Evolutionary conservation across 2,113 vertebrate species (phyloP).

Genomic region (Macroglossus sobrinus): DNA sequence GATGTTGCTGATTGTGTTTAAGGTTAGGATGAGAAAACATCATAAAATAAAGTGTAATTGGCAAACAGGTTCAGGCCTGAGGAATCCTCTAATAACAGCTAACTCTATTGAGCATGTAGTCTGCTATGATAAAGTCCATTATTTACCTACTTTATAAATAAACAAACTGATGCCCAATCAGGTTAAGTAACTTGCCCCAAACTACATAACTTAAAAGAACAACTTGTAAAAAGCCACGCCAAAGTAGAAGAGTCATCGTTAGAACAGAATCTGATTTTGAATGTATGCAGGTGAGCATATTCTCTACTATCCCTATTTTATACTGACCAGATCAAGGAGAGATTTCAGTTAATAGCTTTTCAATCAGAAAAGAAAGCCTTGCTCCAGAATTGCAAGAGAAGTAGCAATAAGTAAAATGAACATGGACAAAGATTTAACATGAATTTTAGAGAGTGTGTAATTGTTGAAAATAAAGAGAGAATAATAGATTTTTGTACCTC

Average conservation of each 20-base stretch:
- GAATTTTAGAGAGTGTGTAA: neutral
- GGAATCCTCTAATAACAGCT: neutral
- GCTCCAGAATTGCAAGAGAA: neutral
- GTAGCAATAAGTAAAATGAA: neutral
- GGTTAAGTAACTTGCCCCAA: neutral
- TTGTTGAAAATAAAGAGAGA: neutral
- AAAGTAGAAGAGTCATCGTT: neutral
- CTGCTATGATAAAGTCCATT: neutral
- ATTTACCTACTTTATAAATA: neutral
- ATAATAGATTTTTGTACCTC: slow-evolving; percentile 29
- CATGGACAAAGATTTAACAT: neutral
- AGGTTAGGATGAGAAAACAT: neutral
- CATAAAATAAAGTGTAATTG: neutral
- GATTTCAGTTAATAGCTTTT: neutral
- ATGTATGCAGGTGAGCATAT: accelerated
- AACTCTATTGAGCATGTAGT: neutral
- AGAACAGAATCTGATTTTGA: neutral
- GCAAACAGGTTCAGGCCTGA: neutral
- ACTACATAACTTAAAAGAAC: neutral
- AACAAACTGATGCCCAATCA: neutral
- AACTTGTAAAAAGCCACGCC: neutral
- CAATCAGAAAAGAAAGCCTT: neutral
- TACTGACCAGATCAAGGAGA: neutral
- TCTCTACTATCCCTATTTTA: neutral
- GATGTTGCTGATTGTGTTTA: neutral